phyloP scores from a whole-genome alignment of 2,888 invertebrate species.

The Epicampocera succincta region DNA sequence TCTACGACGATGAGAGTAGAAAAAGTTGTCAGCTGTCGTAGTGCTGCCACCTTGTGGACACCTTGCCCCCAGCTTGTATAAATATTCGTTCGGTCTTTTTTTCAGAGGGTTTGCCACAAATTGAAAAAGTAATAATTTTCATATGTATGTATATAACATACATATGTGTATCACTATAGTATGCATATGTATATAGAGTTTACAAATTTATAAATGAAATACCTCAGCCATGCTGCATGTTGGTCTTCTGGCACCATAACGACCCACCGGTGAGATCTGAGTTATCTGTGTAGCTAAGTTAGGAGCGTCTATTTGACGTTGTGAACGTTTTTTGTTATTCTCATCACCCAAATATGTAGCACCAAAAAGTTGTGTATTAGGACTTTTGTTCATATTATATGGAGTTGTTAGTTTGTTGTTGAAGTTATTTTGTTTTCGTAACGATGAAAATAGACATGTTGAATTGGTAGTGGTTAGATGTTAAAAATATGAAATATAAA shows the following conservation, averaged over 20 bases:
- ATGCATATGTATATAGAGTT: slow-evolving; percentile 4
- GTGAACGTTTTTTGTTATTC: slow-evolving; percentile 72
- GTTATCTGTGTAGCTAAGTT: slow-evolving; percentile 79
- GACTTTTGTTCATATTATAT: slow-evolving; percentile 74
- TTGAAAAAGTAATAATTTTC: no score
- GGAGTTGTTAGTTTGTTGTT: slow-evolving; percentile 66
- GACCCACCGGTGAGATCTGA: slow-evolving; percentile 82
- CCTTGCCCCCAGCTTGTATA: no score
- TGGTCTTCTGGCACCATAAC: slow-evolving; percentile 85
- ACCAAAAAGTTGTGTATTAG: slow-evolving; percentile 82
- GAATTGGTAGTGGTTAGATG: slow-evolving; percentile 50
- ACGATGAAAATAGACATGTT: slow-evolving; percentile 36
- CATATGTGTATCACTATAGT: no score
- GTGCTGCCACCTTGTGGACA: no score
- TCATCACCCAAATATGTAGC: slow-evolving; percentile 80
- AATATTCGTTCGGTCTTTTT: no score
- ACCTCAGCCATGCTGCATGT: slow-evolving; percentile 87
- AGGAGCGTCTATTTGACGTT: slow-evolving; percentile 71
- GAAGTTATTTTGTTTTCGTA: slow-evolving; percentile 38
- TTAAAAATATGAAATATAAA: slow-evolving; percentile 61
- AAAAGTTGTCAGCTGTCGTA: no score
- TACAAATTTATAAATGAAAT: slow-evolving; percentile 71
- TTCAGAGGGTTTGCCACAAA: no score
- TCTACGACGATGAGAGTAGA: no score
- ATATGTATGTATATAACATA: no score